Conservation (phyloP, 1,140 invertebrate species). For the Luehdorfia chinensis region DNA sequence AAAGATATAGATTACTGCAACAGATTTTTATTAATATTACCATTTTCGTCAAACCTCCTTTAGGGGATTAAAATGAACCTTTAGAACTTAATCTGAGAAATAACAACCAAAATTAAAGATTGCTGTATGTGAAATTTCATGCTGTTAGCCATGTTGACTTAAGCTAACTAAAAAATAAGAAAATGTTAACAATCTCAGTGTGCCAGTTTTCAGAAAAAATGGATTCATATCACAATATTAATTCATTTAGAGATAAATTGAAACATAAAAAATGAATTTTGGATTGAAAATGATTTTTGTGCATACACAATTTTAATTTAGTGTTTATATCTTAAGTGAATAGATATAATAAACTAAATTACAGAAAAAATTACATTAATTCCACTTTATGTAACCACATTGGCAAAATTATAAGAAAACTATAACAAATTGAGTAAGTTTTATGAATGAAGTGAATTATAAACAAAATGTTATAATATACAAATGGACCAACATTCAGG, state of each 20-base stretch:
- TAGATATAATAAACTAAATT: too few relatives aligned
- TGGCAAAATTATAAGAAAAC: slow-evolving; percentile 3
- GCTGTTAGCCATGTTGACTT: too few relatives aligned
- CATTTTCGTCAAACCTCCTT: too few relatives aligned
- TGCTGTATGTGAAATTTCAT: too few relatives aligned
- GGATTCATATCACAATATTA: slow-evolving; percentile 43
- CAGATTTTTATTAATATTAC: too few relatives aligned
- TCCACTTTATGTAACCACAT: not conserved
- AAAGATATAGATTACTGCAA: too few relatives aligned
- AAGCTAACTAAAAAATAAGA: slow-evolving; percentile 3
- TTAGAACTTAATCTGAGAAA: too few relatives aligned
- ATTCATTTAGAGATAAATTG: slow-evolving; percentile 12
- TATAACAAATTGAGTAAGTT: not conserved
- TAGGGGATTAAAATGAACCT: too few relatives aligned
- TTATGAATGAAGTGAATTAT: slow-evolving; percentile 7
- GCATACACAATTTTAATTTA: not conserved
- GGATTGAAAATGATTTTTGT: not conserved
- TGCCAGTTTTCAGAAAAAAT: slow-evolving; percentile 23
- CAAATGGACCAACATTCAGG: slow-evolving; percentile 1
- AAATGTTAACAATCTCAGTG: slow-evolving; percentile 23
- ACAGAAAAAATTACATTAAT: slow-evolving; percentile 4
- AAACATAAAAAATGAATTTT: not conserved
- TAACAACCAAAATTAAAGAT: too few relatives aligned
- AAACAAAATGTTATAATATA: slow-evolving; percentile 15
- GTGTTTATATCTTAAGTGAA: slow-evolving; percentile 1